These are phyloP conservation scores for Ligdia adustata DNA, from an alignment of 2,888 invertebrate genomes.

Conservation along the genomic window DNA sequence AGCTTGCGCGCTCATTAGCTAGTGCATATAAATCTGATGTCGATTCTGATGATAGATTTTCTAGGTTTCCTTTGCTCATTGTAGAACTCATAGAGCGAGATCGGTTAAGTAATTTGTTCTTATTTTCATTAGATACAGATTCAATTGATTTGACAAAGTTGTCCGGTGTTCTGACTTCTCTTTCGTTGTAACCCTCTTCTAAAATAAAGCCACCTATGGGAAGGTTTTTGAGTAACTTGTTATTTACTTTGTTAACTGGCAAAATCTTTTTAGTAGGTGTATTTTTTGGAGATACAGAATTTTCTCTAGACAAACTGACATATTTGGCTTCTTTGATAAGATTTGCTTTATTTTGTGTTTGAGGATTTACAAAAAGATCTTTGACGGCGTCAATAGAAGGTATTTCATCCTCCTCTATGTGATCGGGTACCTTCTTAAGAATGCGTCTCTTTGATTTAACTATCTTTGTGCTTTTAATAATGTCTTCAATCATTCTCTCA, in stretches of 20 bases:
- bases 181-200: constrained; percentile 78
- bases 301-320: constrained; percentile 72
- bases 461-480: constrained; percentile 83
- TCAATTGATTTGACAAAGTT: constrained; percentile 46
- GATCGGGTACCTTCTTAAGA: constrained; percentile 51
- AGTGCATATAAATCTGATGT: constrained; percentile 67
- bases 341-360: constrained; percentile 69
- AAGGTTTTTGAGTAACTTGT: constrained; percentile 70
- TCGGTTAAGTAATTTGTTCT: constrained; percentile 51
- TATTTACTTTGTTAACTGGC: constrained; percentile 65
- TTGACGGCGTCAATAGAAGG: constrained; percentile 60
- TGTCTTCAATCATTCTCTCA: constrained; percentile 85
- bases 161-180: constrained; percentile 78
- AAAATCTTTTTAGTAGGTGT: constrained; percentile 64
- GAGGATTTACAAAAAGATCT: constrained; percentile 72
- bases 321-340: constrained; percentile 76
- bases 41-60: constrained; percentile 60
- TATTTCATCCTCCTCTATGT: constrained; percentile 54
- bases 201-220: constrained; percentile 75
- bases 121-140: constrained; percentile 34
- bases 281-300: constrained; percentile 71
- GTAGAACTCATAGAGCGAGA: constrained; percentile 68
- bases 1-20: constrained; percentile 55
- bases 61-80: constrained; percentile 52
- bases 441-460: constrained; percentile 71